Base-by-base conservation (phyloP, 2,888 invertebrate species). In the Ichneumoninae sp. region DNA sequence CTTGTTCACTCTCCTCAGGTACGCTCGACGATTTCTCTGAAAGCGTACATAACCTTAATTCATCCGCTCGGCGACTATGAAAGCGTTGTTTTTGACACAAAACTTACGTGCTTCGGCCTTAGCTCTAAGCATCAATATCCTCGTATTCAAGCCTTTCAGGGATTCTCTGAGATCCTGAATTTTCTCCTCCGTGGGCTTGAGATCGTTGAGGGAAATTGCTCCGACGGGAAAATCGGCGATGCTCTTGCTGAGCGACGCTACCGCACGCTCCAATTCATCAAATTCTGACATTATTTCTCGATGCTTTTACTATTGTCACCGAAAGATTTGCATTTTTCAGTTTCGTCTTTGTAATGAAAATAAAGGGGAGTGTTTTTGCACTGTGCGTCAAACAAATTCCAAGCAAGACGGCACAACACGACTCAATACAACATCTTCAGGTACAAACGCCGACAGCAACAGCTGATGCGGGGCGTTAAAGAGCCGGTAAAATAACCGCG, bases 201-300 rank as follows among this genome's bases (percentile, higher is more conserved):
- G 83, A 84, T 88, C 89, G 52, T 85, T 77, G 3, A 85, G 33
- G 7, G 87, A 83, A 57, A 87, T 82, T 5, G 88, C 89, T 22
- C 87, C 89, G 68, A 89, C 70, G 0, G 87, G 86, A 70, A 88
- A 88, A 71, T 84, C 72, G 0, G 81, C 83, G 13, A 89, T 81
- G 22, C 76, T 84, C 30, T 80, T 79, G 26, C 84, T 52, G 19
- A 88, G 60, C 5, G 78, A 68, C 22, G 40, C 16, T 2, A 81
- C 60, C 10, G 87, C 86, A 22, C 62, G 19, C 3, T 75, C 82
- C 71, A 88, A 78, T 71, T 76, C 52, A 1, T 80, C 52, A 0
- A 83, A 65, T 10, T 74, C 68, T 22, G 80, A 68, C 88, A 86
- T 86, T 19, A 10, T 54, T 52, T 40, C n/a, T 7, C 30, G 4